Conservation (phyloP, 2,888 invertebrate species). For the Gisinianus flammeolus region DNA sequence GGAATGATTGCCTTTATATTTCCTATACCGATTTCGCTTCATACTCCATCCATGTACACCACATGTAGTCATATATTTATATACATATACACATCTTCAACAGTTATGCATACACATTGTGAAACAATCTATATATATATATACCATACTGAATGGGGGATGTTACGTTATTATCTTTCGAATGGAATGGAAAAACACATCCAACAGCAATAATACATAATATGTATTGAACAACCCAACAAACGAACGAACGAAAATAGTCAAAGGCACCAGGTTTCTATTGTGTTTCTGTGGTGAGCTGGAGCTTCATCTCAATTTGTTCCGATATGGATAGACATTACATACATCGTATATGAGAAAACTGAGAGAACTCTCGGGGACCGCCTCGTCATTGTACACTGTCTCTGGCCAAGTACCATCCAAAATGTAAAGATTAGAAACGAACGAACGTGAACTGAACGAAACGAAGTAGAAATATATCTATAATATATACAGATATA, state of each 20-base stretch:
- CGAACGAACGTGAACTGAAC: too few relatives aligned
- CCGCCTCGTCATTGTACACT: too few relatives aligned
- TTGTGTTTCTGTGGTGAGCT: slow-evolving; percentile 2
- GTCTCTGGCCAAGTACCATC: too few relatives aligned
- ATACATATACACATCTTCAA: not conserved
- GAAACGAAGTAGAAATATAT: too few relatives aligned
- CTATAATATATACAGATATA: too few relatives aligned
- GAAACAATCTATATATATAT: not conserved
- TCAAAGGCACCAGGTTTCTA: not conserved
- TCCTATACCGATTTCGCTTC: not conserved
- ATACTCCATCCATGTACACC: not conserved
- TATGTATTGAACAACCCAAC: too few relatives aligned
- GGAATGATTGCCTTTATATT: slow-evolving; percentile 24
- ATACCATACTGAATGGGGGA: not conserved
- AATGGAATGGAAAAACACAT: not conserved
- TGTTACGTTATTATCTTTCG: not conserved
- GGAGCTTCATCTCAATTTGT: not conserved
- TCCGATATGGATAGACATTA: not conserved
- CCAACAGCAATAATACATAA: too few relatives aligned
- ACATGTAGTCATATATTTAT: not conserved
- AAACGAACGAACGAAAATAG: not conserved
- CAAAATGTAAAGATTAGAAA: too few relatives aligned
- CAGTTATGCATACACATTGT: too few relatives aligned
- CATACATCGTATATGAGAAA: not conserved
- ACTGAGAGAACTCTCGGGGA: too few relatives aligned